Evolutionary conservation across 2,113 vertebrate genomes (phyloP), one percentile per base, ranked within the genome.

Genomic region (Podarcis cretensis): DNA sequence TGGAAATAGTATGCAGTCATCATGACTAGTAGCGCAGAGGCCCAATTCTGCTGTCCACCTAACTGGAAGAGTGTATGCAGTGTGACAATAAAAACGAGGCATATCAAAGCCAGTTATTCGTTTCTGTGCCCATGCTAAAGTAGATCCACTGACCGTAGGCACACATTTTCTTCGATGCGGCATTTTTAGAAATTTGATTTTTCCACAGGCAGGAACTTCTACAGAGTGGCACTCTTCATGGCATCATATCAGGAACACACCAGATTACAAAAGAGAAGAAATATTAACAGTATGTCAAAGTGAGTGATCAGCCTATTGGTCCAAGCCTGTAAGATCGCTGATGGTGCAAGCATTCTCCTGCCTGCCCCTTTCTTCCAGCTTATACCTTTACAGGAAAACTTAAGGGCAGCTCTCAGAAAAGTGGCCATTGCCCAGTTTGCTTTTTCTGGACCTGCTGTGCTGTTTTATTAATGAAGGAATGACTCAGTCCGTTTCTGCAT

Each of bases 381-480:
- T 81, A 76, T 6, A 43, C 57, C 25, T 86, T 79, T 78, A 78
- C 59, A 85, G n/a, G 30, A 48, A 66, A 88, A 20, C 20, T n/a
- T 65, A 63, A 82, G 30, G 73, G 12, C 20, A 83, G 21, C 13
- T 54, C 18, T 25, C 27, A 25, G 77, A 12, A 23, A 68, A 65
- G 6, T 8, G 18, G 32, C 23, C 66, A 83, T 13, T 74, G 57
- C 5, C 18, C 59, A 30, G 12, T 74, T 48, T 43, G 4, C 25
- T 57, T 57, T 65, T 66, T 54, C 35, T 86, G 23, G 25, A 23
- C n/a, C 16, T 25, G 18, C 23, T 74, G 14, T 88, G 80, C 57
- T 86, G 6, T 9, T 87, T 48, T 89, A 54, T n/a, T 68, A 85
- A 69, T 30, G 59, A 74, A 85, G 66, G 14, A 89, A 91, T 92